Evolutionary conservation across 1,140 invertebrate species (phyloP).

Genomic region (Neodiprion fabricii): DNA sequence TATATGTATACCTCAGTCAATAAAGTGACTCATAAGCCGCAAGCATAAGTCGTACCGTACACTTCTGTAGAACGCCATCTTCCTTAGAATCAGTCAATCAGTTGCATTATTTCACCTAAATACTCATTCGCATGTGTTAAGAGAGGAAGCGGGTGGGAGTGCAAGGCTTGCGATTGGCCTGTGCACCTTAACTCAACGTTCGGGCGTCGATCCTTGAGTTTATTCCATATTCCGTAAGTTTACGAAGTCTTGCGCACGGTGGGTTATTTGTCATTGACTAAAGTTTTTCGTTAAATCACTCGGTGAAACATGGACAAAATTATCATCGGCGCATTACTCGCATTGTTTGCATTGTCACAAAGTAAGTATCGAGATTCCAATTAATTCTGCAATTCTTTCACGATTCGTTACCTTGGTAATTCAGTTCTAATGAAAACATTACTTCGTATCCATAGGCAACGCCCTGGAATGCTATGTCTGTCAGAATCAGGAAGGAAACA

Average conservation of each 20-base stretch:
- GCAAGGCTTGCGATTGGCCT: too few species aligned
- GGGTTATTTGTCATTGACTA: too few species aligned
- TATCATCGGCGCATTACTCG: background rate
- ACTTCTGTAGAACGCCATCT: too few species aligned
- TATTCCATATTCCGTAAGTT: too few species aligned
- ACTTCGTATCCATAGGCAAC: constrained; percentile 60
- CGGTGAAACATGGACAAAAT: background rate
- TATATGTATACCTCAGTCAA: too few species aligned
- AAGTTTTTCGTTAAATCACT: background rate
- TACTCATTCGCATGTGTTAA: too few species aligned
- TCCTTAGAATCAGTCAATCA: too few species aligned
- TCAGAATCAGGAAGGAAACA: constrained; percentile 89
- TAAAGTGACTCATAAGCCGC: too few species aligned
- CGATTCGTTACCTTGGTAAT: background rate
- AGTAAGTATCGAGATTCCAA: background rate
- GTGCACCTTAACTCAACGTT: background rate
- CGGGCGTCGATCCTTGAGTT: background rate
- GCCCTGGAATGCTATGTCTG: constrained; percentile 95
- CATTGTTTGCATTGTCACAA: background rate
- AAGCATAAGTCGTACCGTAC: too few species aligned
- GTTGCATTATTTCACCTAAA: too few species aligned
- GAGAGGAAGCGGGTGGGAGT: too few species aligned
- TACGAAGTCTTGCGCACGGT: too few species aligned
- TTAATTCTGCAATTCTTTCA: background rate
- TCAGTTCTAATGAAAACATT: constrained; percentile 41